Evolutionary conservation across 2,113 vertebrate genomes (phyloP), one percentile per base, ranked within the genome.

Genomic region (Notothenia coriiceps): DNA sequence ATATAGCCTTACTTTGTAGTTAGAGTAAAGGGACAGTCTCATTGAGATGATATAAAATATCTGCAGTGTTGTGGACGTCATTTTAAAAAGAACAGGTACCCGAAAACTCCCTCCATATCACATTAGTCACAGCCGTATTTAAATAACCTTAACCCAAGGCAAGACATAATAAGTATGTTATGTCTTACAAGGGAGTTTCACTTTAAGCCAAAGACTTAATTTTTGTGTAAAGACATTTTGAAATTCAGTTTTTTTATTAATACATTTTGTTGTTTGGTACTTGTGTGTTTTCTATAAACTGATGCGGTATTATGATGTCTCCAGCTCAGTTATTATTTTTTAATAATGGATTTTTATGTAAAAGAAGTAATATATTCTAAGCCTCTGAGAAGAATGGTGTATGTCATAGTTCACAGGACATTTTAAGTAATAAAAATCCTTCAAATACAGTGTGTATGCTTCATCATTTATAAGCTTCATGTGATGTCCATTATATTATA

Each of bases 361-460:
- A 82, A 75, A 90, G 52, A 91, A 89, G 65, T 94, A 94, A 94
- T 93, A 93, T 94, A 94, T 94, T 92, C 91, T 82, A 84, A 40
- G 66, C 62, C 65, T 86, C 67, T 69, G 46, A 74, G 63, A 77
- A 82, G 10, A 82, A 79, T 46, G 15, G 2, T 51, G 43, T 55
- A 49, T 84, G 79, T 77, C n/a, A 73, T 72, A 63, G 86, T 66
- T 83, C 75, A 84, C 70, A 77, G 15, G 51, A 46, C 59, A 63
- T 74, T 47, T 64, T 75, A 85, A 73, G 40, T 11, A 79, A 88
- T 64, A 74, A 82, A 29, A 85, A 86, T 69, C 1, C 61, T 57
- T 35, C 1, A 78, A 68, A 61, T 49, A 5, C 12, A 25, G 43
- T 43, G 20, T 69, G 20, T 69, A 0, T 59, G 12, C 5, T 40